Base-by-base conservation (phyloP, 2,113 vertebrate species). In the Tetrao urogallus region DNA sequence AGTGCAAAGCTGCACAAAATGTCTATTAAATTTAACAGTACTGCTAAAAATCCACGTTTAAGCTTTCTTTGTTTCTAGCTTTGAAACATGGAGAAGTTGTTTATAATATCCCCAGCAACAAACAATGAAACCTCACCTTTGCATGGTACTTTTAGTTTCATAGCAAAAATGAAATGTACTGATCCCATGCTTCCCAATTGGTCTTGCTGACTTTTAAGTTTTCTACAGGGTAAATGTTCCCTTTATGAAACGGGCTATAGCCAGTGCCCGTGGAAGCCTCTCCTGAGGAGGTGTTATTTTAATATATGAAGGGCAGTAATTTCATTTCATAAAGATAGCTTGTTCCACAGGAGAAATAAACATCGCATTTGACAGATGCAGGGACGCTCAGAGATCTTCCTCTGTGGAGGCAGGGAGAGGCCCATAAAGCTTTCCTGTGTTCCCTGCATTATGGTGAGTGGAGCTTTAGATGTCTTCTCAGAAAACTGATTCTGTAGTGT, bases 251-350 rank as follows among this genome's bases (percentile, higher is more conserved):
- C 70, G 66, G 89, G 77, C 85, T 8, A 77, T 34, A 80, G 89
- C 70, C 95, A 93, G 92, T 96, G 96, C 86, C 61, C 73, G 75
- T 89, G 83, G 95, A 96, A 95, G 95, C 88, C 95, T 95, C 97
- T 98, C 86, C 96, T 97, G 92, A 97, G 90, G 96, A 98, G 97
- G 97, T 97, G 97, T 97, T 97, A 98, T 97, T 97, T 97, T 97
- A 98, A 97, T 97, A 97, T 97, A 97, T 97, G 96, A 94, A 97
- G 96, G 94, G 96, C 95, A 96, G 95, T 96, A 92, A 92, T 97
- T 97, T 96, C 69, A 88, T 97, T 97, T 96, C 96, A 98, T 97
- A 98, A 97, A 95, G 97, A 97, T 97, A 97, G 96, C 96, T 97
- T 98, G 97, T 97, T 97, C 94, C 81, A 83, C 4, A 8, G 92